These are phyloP conservation scores for Drosophila mercatorum DNA, from an alignment of 2,888 invertebrate species.

Conservation along the genomic window DNA sequence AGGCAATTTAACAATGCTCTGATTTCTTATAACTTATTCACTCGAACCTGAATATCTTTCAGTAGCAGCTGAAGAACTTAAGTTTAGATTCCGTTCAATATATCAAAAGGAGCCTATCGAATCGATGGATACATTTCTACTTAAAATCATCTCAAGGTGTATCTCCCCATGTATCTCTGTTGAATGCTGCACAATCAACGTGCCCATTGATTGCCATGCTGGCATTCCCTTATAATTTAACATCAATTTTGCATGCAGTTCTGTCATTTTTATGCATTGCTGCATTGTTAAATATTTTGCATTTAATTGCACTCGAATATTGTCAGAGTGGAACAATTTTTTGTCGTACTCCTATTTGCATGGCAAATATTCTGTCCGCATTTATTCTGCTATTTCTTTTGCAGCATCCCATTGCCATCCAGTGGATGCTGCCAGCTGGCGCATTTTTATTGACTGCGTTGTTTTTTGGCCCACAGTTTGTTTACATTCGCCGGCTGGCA, in stretches of 20 bases:
- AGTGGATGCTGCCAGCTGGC: constrained; percentile 50
- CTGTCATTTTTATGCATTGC: constrained; percentile 44
- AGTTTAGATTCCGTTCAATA: no score
- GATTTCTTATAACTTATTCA: no score
- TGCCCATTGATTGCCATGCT: constrained; percentile 46
- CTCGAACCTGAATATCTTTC: no score
- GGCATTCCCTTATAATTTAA: constrained; percentile 42
- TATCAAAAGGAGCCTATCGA: not conserved
- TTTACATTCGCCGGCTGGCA: constrained; percentile 54
- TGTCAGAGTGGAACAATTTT: constrained; percentile 24
- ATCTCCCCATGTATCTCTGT: not conserved
- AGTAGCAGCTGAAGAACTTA: no score
- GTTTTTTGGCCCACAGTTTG: constrained; percentile 54
- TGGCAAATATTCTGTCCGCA: constrained; percentile 66
- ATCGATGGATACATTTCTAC: not conserved
- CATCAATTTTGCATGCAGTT: constrained; percentile 28
- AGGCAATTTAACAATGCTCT: no score
- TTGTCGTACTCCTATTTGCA: constrained; percentile 59
- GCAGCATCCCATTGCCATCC: constrained; percentile 9
- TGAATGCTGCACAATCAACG: constrained; percentile 43
- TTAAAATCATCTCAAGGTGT: no score
- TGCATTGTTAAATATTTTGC: constrained; percentile 71
- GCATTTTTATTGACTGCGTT: constrained; percentile 69
- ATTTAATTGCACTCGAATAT: constrained; percentile 74
- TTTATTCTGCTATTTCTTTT: constrained; percentile 47